Percentiles rank a stretch among this genome's conserved stretches.
Evolutionary conservation across 2,888 invertebrate species (phyloP).

Genomic region (Tetheella fluctuosa): DNA sequence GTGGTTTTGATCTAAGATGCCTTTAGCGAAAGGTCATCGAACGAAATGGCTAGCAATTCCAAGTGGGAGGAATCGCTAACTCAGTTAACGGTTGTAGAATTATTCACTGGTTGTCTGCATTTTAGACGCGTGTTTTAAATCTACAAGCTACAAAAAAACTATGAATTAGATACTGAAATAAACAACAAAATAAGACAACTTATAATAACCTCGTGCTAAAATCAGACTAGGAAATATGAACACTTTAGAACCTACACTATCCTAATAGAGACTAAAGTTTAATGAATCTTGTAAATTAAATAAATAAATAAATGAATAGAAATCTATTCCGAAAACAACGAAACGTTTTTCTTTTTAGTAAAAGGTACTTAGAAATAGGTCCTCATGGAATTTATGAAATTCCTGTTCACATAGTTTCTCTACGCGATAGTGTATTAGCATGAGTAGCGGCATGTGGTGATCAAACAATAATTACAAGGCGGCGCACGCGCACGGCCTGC

Average conservation of each 20-base stretch:
- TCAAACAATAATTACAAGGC: conserved; percentile 15
- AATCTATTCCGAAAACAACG: conserved; percentile 17
- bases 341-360: conserved; percentile 11
- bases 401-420: neutral
- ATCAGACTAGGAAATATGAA: neutral
- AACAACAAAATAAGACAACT: too few relatives aligned
- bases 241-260: neutral
- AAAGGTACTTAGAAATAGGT: neutral
- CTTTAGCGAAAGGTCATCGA: conserved; percentile 14
- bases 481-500: conserved; percentile 27
- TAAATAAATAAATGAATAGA: too few relatives aligned
- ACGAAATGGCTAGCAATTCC: conserved; percentile 35
- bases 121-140: conserved; percentile 15
- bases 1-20: neutral
- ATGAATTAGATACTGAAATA: too few relatives aligned
- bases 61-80: conserved; percentile 36
- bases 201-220: too few relatives aligned
- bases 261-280: too few relatives aligned
- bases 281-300: too few relatives aligned
- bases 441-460: conserved; percentile 3
- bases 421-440: neutral
- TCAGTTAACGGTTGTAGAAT: conserved; percentile 34
- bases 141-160: too few relatives aligned
- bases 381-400: neutral
- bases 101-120: conserved; percentile 28